phyloP scores from a whole-genome alignment of 2,113 vertebrate genomes.

The Reinhardtius hippoglossoides region DNA sequence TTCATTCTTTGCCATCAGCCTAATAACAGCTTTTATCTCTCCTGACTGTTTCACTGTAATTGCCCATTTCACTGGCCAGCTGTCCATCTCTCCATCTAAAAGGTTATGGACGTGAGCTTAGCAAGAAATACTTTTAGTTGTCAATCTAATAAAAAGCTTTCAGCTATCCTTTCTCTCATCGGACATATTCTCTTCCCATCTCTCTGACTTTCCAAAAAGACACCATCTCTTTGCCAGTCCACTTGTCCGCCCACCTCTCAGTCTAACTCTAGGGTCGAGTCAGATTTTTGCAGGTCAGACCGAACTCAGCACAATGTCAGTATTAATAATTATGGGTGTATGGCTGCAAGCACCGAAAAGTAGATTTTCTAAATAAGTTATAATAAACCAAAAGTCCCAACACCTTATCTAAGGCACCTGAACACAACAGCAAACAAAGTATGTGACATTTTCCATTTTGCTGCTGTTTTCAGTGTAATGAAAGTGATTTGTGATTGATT shows the following conservation, averaged over 20 bases:
- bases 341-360: background rate
- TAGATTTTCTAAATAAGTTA: background rate
- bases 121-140: slow-evolving; percentile 15
- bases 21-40: slow-evolving; percentile 51
- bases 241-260: background rate
- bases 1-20: slow-evolving; percentile 37
- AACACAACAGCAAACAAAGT: no score
- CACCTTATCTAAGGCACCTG: background rate
- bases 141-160: slow-evolving; percentile 42
- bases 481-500: no score
- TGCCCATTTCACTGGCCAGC: slow-evolving; percentile 14
- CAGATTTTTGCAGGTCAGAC: background rate
- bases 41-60: slow-evolving; percentile 19
- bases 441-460: background rate
- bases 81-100: slow-evolving; percentile 20
- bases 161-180: slow-evolving; percentile 6
- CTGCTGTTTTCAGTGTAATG: background rate
- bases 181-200: background rate
- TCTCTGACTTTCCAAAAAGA: slow-evolving; percentile 16
- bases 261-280: background rate
- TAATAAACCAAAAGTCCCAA: background rate
- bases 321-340: background rate
- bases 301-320: background rate
- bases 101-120: slow-evolving; percentile 19
- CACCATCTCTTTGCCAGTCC: background rate